Conservation (phyloP, 1,140 invertebrate species). For the Zaprionus davidi region DNA sequence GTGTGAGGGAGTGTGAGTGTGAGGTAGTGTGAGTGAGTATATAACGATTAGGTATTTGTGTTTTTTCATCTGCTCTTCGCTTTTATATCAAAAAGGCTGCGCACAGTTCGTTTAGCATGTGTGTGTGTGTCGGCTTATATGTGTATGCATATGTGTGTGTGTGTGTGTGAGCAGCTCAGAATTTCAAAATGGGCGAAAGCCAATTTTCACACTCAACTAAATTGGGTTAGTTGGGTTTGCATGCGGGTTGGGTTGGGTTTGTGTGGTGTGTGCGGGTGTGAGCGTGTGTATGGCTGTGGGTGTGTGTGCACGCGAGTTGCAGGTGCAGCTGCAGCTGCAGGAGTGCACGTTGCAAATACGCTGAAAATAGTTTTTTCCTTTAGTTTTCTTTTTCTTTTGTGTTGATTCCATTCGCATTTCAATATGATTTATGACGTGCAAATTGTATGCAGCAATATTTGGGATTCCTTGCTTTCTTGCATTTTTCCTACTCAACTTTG, state of each 20-base stretch:
- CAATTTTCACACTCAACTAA: conserved; percentile 82
- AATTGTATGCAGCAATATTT: conserved; percentile 74
- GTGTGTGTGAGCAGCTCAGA: conserved; percentile 64
- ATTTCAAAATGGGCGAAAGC: conserved; percentile 77
- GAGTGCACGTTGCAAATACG: conserved; percentile 44
- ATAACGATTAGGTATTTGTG: conserved; percentile 54
- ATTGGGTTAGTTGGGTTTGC: conserved; percentile 68
- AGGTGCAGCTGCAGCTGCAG: conserved; percentile 54
- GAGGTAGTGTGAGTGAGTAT: conserved; percentile 49
- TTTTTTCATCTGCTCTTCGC: conserved; percentile 21
- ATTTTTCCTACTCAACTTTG: conserved; percentile 29
- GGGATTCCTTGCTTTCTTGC: conserved; percentile 41
- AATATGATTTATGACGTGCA: conserved; percentile 77
- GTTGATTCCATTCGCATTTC: conserved; percentile 63
- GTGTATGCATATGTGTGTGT: conserved; percentile 21
- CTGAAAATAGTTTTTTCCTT: conserved; percentile 58
- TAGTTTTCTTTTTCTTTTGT: conserved; percentile 41
- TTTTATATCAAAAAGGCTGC: conserved; percentile 65
- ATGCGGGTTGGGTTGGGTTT: conserved; percentile 5
- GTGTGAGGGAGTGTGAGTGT: conserved; percentile 4
- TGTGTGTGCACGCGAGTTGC: conserved; percentile 31
- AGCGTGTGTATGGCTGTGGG: neutral
- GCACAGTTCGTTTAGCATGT: conserved; percentile 39
- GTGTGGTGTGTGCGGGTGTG: conserved; percentile 2
- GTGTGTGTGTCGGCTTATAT: conserved; percentile 20